Percentiles rank a stretch among this genome's conserved stretches.
Evolutionary conservation across 2,113 vertebrate genomes (phyloP).

Genomic region (Fukomys damarensis): DNA sequence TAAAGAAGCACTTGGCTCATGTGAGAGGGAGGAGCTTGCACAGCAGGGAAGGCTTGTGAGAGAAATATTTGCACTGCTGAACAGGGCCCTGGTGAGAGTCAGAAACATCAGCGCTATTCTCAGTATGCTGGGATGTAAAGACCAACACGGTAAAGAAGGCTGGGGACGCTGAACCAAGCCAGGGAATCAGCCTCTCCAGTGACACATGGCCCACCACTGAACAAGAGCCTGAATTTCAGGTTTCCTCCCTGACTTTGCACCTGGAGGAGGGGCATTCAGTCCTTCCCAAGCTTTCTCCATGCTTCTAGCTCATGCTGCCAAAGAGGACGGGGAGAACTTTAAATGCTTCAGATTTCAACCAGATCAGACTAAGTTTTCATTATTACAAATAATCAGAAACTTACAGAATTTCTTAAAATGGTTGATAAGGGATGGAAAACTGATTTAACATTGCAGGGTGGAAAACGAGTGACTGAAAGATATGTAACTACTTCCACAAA

Average conservation of each 20-base stretch:
- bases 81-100: background rate
- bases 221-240: background rate
- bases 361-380: background rate
- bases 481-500: background rate
- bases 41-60: background rate
- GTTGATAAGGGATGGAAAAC: background rate
- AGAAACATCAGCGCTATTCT: background rate
- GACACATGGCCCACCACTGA: background rate
- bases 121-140: background rate
- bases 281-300: background rate
- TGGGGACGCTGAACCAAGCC: background rate
- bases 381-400: constrained; percentile 1
- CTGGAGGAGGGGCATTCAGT: background rate
- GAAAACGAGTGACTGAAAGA: background rate
- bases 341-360: background rate
- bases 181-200: background rate
- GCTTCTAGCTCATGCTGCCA: background rate
- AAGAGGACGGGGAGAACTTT: background rate
- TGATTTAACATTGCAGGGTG: background rate
- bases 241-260: background rate
- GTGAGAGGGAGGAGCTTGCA: background rate
- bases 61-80: background rate
- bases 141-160: background rate
- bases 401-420: background rate
- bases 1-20: background rate